These are phyloP conservation scores for Phalacrocorax pelagicus DNA, from an alignment of 2,113 vertebrate species.

Conservation along the genomic window DNA sequence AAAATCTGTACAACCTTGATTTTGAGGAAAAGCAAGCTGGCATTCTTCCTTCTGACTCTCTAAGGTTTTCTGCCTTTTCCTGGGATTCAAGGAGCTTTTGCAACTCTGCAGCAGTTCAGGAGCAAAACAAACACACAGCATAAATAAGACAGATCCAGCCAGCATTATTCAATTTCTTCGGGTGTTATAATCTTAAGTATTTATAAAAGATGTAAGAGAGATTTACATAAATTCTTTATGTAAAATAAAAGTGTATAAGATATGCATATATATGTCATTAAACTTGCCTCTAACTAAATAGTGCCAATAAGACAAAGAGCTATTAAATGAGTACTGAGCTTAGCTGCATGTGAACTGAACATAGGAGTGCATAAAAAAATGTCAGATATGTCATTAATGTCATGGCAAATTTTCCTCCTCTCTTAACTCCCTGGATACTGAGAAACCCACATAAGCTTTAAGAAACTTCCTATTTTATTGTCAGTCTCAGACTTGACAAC, in stretches of 20 bases:
- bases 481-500: background rate
- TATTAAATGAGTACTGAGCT: background rate
- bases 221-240: background rate
- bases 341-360: background rate
- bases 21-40: background rate
- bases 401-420: background rate
- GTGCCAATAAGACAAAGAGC: background rate
- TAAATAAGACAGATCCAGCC: background rate
- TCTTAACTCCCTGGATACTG: background rate
- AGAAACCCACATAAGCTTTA: background rate
- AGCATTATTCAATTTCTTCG: background rate
- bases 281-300: background rate
- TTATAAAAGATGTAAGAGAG: background rate
- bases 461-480: constrained; percentile 6
- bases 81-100: background rate
- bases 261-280: background rate
- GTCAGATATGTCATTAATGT: background rate
- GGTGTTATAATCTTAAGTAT: background rate
- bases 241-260: background rate
- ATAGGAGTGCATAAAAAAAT: background rate
- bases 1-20: background rate
- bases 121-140: background rate
- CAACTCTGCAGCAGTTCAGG: background rate
- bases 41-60: background rate
- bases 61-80: background rate